phyloP scores from a whole-genome alignment of 2,888 invertebrate genomes.

The Panzeria rudis region DNA sequence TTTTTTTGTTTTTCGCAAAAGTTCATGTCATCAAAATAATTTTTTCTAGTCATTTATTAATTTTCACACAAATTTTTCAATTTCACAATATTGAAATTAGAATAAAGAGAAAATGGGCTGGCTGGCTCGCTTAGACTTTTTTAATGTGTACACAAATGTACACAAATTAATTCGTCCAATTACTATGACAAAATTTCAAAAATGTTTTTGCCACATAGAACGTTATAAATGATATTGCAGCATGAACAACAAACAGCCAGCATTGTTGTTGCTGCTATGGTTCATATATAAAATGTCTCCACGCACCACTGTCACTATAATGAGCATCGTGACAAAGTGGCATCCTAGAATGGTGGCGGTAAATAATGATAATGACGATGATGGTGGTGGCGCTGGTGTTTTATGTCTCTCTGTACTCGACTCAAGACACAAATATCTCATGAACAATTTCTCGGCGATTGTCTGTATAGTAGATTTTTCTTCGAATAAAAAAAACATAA shows the following conservation, averaged over 20 bases:
- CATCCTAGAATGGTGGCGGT: slow-evolving; percentile 67
- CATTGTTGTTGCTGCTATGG: not conserved
- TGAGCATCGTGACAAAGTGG: slow-evolving; percentile 71
- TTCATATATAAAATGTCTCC: slow-evolving; percentile 65
- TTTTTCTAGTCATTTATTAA: slow-evolving; percentile 45
- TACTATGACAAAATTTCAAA: slow-evolving; percentile 83
- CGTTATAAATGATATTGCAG: slow-evolving; percentile 36
- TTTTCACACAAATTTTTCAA: slow-evolving; percentile 50
- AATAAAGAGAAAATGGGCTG: not conserved
- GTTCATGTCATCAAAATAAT: slow-evolving; percentile 39
- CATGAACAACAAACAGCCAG: slow-evolving; percentile 13
- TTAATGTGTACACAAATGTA: slow-evolving; percentile 70
- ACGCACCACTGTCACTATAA: slow-evolving; percentile 71
- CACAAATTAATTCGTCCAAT: slow-evolving; percentile 84
- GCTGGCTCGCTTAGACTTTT: slow-evolving; percentile 8
- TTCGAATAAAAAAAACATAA: slow-evolving; percentile 42
- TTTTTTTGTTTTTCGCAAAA: not conserved
- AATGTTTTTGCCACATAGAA: slow-evolving; percentile 76
- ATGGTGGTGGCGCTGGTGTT: slow-evolving; percentile 71
- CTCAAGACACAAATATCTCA: slow-evolving; percentile 48
- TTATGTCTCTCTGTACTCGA: slow-evolving; percentile 33
- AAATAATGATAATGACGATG: slow-evolving; percentile 63
- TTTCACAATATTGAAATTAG: slow-evolving; percentile 49
- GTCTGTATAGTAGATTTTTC: slow-evolving; percentile 5
- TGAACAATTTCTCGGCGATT: slow-evolving; percentile 21